Evolutionary conservation across 2,113 vertebrate species (phyloP).

Genomic region (Pangasianodon gigas): DNA sequence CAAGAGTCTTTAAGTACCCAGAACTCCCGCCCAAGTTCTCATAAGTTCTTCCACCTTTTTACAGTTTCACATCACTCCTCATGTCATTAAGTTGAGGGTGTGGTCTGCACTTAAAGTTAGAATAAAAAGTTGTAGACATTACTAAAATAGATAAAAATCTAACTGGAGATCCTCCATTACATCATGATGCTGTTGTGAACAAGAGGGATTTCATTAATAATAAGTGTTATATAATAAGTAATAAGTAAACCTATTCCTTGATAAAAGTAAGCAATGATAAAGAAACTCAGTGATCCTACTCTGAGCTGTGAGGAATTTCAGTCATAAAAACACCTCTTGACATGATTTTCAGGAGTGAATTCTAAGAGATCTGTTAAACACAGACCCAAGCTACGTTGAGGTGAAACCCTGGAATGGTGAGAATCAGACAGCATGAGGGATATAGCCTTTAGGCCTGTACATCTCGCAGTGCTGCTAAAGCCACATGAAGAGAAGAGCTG

Average conservation of each 20-base stretch:
- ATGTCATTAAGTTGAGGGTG: background rate
- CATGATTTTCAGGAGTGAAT: background rate
- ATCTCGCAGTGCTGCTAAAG: conserved; percentile 1
- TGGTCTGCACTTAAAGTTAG: background rate
- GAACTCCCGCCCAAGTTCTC: background rate
- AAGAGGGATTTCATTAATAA: background rate
- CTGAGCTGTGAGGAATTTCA: background rate
- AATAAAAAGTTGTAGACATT: background rate
- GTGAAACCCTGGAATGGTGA: conserved; percentile 5
- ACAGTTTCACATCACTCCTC: background rate
- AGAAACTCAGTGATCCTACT: background rate
- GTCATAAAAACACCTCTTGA: background rate
- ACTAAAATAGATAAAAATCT: background rate
- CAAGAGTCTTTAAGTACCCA: background rate
- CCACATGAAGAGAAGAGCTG: conserved; percentile 34
- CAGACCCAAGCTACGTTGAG: background rate
- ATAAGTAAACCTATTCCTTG: no score
- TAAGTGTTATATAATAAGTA: background rate
- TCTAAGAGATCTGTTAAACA: background rate
- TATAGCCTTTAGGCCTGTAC: conserved; percentile 15
- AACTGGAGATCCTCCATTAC: background rate
- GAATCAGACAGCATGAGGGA: conserved; percentile 24
- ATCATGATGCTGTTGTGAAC: background rate
- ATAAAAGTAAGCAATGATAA: background rate
- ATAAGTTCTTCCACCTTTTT: background rate